These are phyloP conservation scores for Opisthocomus hoazin DNA, from an alignment of 2,113 vertebrate genomes.

Conservation along the genomic window DNA sequence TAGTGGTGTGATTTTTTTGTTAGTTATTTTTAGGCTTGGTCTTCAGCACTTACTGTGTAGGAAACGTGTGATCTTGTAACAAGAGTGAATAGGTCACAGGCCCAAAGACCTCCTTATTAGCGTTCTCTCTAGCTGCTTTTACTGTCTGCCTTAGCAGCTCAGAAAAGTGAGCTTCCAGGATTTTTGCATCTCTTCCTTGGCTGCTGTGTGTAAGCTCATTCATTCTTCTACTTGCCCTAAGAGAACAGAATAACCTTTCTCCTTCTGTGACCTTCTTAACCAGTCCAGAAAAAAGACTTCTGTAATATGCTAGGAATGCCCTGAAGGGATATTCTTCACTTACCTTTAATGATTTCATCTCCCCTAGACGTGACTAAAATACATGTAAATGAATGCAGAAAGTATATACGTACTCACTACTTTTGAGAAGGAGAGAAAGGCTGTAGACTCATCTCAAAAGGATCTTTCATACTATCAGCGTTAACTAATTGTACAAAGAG, in stretches of 20 bases:
- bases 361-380: neutral
- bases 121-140: neutral
- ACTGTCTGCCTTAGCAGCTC: neutral
- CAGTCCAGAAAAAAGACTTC: neutral
- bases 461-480: neutral
- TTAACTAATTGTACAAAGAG: neutral
- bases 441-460: neutral
- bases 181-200: neutral
- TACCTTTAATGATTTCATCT: neutral
- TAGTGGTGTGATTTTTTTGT: neutral
- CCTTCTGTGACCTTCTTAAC: neutral
- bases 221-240: neutral
- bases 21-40: conserved; percentile 33
- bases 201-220: neutral
- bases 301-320: neutral
- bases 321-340: neutral
- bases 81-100: neutral
- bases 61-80: neutral
- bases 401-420: neutral
- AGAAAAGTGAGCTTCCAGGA: neutral
- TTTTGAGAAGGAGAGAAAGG: neutral
- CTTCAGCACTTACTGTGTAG: neutral
- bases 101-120: neutral
- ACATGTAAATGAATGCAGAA: neutral
- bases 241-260: neutral